Conservation (phyloP, 2,797 vertebrate genomes). For the Karalla daura region DNA sequence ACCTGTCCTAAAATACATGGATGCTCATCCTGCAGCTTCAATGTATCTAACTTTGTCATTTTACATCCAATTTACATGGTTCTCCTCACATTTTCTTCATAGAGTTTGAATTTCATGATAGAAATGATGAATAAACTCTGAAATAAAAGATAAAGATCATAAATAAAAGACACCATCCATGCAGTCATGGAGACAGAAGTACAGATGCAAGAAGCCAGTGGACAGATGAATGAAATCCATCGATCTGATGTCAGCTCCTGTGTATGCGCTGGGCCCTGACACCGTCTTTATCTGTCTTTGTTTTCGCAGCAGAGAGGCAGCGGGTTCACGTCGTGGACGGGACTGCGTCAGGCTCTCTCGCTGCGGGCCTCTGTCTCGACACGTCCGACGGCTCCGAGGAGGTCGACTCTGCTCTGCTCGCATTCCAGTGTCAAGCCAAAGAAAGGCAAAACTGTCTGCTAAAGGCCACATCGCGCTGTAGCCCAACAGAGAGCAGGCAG, state of each 20-base stretch:
- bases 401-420: conserved; percentile 51
- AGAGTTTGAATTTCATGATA: no score
- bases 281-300: background rate
- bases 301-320: conserved; percentile 1
- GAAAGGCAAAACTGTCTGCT: conserved; percentile 53
- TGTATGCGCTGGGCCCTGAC: no score
- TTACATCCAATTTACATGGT: no score
- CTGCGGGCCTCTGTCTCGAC: conserved; percentile 75
- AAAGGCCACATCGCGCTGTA: conserved; percentile 36
- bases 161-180: no score
- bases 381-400: conserved; percentile 60
- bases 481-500: conserved; percentile 25
- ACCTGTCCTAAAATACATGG: background rate
- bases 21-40: no score
- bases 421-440: conserved; percentile 76
- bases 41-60: no score
- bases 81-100: no score
- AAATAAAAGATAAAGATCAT: no score
- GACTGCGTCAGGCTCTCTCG: conserved; percentile 30
- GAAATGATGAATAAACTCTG: no score
- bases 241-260: background rate
- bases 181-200: background rate
- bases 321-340: conserved; percentile 16
- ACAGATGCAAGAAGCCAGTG: background rate
- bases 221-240: background rate